Evolutionary conservation across 2,797 vertebrate genomes (phyloP).

Genomic region (Ceryle rudis): DNA sequence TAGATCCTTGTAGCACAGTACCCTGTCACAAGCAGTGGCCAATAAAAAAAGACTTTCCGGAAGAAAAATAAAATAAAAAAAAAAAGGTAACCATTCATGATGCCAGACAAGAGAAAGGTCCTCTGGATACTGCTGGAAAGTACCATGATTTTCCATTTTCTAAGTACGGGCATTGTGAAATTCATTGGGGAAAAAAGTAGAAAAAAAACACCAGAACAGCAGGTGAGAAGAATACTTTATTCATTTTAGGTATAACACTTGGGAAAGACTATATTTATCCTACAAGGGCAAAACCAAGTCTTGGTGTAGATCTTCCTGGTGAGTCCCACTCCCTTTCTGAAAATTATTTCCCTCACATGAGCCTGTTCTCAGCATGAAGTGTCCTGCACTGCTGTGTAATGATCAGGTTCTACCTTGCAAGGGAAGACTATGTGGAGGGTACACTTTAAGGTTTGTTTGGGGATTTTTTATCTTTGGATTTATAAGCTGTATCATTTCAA

Average conservation of each 20-base stretch:
- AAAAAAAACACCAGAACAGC: not conserved
- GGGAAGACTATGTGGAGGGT: not conserved
- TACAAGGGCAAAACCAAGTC: not conserved
- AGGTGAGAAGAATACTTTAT: not conserved
- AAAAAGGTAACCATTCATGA: not conserved
- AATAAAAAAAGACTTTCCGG: not conserved
- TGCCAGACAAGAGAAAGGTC: not conserved
- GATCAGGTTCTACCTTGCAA: not conserved
- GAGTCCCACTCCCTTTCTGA: not conserved
- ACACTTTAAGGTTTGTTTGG: not conserved
- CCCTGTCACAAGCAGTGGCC: not conserved
- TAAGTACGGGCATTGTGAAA: not conserved
- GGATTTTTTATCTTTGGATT: not conserved
- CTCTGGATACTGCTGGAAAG: not conserved
- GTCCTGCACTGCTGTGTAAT: fast-evolving
- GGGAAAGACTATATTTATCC: not conserved
- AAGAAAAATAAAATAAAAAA: not conserved
- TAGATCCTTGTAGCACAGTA: not conserved
- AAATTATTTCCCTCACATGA: not conserved
- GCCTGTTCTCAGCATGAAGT: not conserved
- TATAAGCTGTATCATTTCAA: not conserved
- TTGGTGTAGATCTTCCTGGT: not conserved
- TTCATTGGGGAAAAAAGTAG: not conserved
- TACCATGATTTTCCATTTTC: not conserved
- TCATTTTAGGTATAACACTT: not conserved